Evolutionary conservation across 37 sponge, comb jelly and placozoan genomes (phyloP).

Genomic region (Halisarca cf. caerulea): DNA sequence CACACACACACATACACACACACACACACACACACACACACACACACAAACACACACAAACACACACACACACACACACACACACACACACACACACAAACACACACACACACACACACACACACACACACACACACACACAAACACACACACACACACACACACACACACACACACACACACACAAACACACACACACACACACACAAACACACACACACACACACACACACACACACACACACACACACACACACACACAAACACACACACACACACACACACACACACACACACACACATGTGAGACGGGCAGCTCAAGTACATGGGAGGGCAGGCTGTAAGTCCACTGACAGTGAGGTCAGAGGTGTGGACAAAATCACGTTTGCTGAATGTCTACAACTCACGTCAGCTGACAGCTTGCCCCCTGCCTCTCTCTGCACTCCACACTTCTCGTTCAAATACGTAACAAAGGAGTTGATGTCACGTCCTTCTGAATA

Average conservation of each 20-base stretch:
- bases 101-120: background rate
- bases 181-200: too few relatives aligned
- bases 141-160: too few relatives aligned
- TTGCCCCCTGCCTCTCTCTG: conserved; percentile 62
- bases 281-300: conserved; percentile 5
- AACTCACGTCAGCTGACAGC: conserved; percentile 61
- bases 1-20: background rate
- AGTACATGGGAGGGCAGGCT: background rate
- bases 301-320: background rate
- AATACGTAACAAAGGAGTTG: conserved; percentile 71
- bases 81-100: background rate
- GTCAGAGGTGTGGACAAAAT: background rate
- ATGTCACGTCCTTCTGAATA: conserved; percentile 75
- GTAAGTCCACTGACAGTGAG: background rate
- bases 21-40: too few relatives aligned
- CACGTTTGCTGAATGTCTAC: background rate
- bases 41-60: too few relatives aligned
- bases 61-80: too few relatives aligned
- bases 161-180: too few relatives aligned
- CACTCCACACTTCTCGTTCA: conserved; percentile 86
- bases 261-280: background rate
- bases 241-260: background rate
- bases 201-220: background rate
- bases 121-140: background rate
- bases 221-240: background rate